Conservation (phyloP, 2,797 vertebrate genomes). For the Numenius phaeopus region DNA sequence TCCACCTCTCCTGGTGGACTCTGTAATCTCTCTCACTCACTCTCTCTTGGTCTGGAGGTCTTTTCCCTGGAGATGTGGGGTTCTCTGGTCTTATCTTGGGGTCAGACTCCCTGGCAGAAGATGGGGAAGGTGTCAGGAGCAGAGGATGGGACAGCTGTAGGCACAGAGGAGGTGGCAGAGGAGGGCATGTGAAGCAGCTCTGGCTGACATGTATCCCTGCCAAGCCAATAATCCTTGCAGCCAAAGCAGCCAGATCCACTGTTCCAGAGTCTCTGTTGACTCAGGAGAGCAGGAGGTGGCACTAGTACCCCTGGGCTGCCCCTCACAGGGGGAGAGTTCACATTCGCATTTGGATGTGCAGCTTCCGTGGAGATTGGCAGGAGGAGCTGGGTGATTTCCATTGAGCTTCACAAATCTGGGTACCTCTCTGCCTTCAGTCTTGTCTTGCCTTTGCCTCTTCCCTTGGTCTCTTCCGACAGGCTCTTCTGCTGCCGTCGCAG, state of each 20-base stretch:
- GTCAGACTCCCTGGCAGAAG: background rate
- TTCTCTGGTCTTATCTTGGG: background rate
- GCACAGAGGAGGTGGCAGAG: background rate
- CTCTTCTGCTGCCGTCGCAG: accelerated
- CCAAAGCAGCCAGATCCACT: background rate
- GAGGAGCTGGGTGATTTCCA: background rate
- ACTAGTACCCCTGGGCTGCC: background rate
- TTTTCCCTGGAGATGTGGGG: background rate
- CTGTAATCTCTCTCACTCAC: background rate
- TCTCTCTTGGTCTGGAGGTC: background rate
- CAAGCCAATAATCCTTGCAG: background rate
- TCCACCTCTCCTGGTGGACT: background rate
- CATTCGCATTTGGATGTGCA: accelerated
- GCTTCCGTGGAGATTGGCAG: accelerated
- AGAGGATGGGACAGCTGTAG: background rate
- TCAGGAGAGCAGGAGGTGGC: background rate
- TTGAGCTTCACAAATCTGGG: background rate
- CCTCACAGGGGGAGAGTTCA: too few species aligned
- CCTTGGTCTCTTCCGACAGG: background rate
- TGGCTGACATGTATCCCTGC: accelerated
- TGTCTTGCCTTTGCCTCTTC: background rate
- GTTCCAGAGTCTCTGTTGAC: background rate
- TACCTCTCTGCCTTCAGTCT: background rate
- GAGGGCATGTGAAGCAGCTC: background rate
- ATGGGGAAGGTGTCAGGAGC: background rate